phyloP scores from a whole-genome alignment of 2,797 vertebrate genomes.

The Selene dorsalis region DNA sequence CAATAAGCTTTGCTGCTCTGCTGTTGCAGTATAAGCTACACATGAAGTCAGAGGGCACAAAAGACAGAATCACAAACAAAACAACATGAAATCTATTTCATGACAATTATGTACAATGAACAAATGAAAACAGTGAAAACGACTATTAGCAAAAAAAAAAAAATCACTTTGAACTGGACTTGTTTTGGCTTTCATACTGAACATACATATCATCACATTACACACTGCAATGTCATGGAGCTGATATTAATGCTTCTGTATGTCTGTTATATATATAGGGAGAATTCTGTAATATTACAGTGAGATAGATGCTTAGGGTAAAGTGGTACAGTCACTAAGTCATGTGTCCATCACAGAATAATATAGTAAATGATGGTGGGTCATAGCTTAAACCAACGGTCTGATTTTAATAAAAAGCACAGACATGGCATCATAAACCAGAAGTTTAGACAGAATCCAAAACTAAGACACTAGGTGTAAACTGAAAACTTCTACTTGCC shows the following conservation, averaged over 20 bases:
- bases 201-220: too few relatives aligned
- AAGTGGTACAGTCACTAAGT: not conserved
- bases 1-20: constrained; percentile 53
- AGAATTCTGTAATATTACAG: not conserved
- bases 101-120: not conserved
- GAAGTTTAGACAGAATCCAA: not conserved
- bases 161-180: not conserved
- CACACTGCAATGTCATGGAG: too few relatives aligned
- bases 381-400: too few relatives aligned
- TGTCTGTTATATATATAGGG: too few relatives aligned
- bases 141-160: not conserved
- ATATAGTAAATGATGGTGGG: not conserved
- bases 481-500: too few relatives aligned
- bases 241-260: too few relatives aligned
- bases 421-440: not conserved
- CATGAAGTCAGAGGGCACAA: not conserved
- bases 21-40: not conserved
- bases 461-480: too few relatives aligned
- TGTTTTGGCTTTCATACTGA: not conserved
- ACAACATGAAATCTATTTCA: not conserved
- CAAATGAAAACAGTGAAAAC: not conserved
- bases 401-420: too few relatives aligned
- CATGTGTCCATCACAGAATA: not conserved
- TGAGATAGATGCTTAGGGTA: not conserved
- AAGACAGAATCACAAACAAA: not conserved